These are phyloP conservation scores for Pandemis cinnamomeana DNA, from an alignment of 2,888 invertebrate species.

Conservation along the genomic window DNA sequence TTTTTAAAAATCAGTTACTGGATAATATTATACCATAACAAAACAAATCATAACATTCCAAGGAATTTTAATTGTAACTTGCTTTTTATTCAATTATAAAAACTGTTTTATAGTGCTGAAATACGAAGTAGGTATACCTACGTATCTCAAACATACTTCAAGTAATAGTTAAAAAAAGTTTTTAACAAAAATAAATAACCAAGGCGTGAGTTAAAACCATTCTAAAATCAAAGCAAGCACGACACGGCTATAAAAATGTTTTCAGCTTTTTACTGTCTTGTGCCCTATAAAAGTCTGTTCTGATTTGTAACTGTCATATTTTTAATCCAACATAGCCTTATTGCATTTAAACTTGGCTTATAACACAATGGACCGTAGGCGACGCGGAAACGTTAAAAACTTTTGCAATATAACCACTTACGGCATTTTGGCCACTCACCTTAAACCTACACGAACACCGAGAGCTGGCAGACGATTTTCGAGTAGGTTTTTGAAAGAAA, in stretches of 20 bases:
- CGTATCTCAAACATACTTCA: not conserved
- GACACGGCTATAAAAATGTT: constrained; percentile 7
- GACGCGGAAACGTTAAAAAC: constrained; percentile 8
- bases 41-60: too few species aligned
- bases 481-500: too few species aligned
- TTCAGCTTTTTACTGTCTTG: constrained; percentile 1
- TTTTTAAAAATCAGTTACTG: too few species aligned
- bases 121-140: not conserved
- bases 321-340: constrained; percentile 20
- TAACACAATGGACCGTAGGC: constrained; percentile 26
- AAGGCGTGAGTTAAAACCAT: not conserved
- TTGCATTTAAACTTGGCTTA: constrained; percentile 18
- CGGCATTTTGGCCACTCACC: constrained; percentile 9
- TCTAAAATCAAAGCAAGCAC: constrained; percentile 5
- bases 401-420: constrained; percentile 30
- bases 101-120: too few species aligned
- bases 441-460: constrained; percentile 21
- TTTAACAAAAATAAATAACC: not conserved
- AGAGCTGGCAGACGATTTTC: too few species aligned
- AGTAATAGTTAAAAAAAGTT: not conserved
- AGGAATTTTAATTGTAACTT: too few species aligned
- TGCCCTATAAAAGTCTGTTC: constrained; percentile 5
- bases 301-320: constrained; percentile 36
- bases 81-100: too few species aligned
- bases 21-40: too few species aligned